Evolutionary conservation across 2,113 vertebrate genomes (phyloP).

Genomic region (Gallinago jamesoni): DNA sequence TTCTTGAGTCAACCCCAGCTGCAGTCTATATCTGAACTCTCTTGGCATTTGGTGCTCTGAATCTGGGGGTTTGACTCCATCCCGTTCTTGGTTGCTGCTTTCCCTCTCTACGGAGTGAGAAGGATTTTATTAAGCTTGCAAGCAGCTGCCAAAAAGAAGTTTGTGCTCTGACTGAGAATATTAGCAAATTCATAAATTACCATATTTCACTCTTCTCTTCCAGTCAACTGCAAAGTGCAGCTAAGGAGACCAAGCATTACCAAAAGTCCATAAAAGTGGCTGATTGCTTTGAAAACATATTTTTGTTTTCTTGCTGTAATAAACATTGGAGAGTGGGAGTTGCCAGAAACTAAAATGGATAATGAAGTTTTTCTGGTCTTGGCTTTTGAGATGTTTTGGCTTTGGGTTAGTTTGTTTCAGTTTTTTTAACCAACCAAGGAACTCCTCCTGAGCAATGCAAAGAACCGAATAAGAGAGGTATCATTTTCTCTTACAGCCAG

Average conservation of each 20-base stretch:
- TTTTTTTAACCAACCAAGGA: background rate
- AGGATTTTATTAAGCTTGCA: background rate
- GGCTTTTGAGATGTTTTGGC: background rate
- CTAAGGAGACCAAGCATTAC: background rate
- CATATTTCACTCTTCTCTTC: background rate
- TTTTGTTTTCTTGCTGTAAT: background rate
- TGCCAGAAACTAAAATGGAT: background rate
- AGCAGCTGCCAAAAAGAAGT: background rate
- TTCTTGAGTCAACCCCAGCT: background rate
- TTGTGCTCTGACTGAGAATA: background rate
- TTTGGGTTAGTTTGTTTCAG: background rate
- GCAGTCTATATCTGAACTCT: background rate
- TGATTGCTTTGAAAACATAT: background rate
- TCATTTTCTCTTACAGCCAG: constrained; percentile 62
- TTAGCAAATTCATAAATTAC: background rate
- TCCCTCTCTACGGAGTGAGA: background rate
- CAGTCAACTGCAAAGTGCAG: background rate
- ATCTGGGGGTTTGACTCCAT: background rate
- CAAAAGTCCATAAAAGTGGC: background rate
- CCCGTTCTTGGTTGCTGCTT: background rate
- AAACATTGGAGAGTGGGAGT: background rate
- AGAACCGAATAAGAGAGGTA: background rate
- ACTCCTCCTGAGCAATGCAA: background rate
- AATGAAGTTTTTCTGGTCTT: background rate
- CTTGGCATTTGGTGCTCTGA: background rate